phyloP scores from a whole-genome alignment of 1,140 invertebrate species.

The Cotesia glomerata region DNA sequence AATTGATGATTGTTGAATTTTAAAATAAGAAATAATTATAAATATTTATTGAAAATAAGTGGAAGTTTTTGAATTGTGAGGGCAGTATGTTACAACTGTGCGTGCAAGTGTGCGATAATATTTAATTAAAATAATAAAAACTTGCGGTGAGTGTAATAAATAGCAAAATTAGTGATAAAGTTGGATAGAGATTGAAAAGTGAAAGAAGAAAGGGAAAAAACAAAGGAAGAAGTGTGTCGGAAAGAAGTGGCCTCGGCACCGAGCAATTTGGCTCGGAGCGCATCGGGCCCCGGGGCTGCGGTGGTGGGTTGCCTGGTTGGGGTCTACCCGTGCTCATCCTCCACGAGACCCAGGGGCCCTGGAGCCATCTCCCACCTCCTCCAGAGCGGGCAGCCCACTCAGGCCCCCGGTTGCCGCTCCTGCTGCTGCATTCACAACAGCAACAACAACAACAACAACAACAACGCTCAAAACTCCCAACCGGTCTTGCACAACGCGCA shows the following conservation, averaged over 20 bases:
- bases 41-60: no score
- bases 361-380: conserved; percentile 42
- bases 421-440: conserved; percentile 54
- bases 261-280: conserved; percentile 58
- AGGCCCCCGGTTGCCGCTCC: conserved; percentile 48
- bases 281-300: conserved; percentile 58
- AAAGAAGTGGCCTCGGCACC: conserved; percentile 57
- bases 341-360: conserved; percentile 65
- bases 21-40: no score
- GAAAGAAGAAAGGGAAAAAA: no score
- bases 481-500: conserved; percentile 59
- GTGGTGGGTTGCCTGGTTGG: conserved; percentile 66
- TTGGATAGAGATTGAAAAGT: no score
- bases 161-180: no score
- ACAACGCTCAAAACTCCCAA: conserved; percentile 44
- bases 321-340: conserved; percentile 63
- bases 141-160: background rate
- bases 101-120: background rate
- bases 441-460: conserved; percentile 39
- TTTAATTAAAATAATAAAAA: background rate
- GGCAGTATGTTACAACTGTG: background rate
- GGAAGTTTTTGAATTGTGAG: no score
- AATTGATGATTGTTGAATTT: background rate
- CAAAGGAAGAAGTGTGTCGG: no score
- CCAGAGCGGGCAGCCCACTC: conserved; percentile 32